Conservation (phyloP, 2,888 invertebrate genomes). For the Mycalesis mineus region DNA sequence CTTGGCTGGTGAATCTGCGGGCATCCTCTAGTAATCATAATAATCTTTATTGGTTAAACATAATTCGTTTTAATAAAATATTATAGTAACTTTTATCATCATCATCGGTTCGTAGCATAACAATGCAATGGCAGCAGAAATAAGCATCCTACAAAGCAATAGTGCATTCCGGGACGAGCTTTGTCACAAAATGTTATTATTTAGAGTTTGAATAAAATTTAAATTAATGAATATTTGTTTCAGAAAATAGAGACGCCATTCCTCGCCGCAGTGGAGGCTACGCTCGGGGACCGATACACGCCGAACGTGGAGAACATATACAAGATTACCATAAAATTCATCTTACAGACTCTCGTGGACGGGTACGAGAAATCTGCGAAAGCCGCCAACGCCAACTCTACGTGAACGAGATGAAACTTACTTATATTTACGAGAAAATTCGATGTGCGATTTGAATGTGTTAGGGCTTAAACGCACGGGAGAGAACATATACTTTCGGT, state of each 20-base stretch:
- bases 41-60: too few species aligned
- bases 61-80: too few species aligned
- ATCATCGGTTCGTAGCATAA: too few species aligned
- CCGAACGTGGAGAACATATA: slow-evolving; percentile 94
- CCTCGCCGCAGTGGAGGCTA: slow-evolving; percentile 89
- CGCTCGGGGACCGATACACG: slow-evolving; percentile 92
- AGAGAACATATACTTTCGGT: too few species aligned
- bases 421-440: slow-evolving; percentile 1
- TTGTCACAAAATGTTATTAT: too few species aligned
- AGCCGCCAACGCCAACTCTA: slow-evolving; percentile 40
- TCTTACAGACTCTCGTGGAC: slow-evolving; percentile 89
- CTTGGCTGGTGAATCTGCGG: too few species aligned
- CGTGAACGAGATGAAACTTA: slow-evolving; percentile 37
- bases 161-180: too few species aligned
- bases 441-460: neutral
- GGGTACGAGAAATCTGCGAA: slow-evolving; percentile 82
- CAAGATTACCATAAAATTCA: slow-evolving; percentile 93
- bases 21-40: too few species aligned
- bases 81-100: too few species aligned
- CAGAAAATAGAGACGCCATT: slow-evolving; percentile 96
- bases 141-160: too few species aligned
- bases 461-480: neutral
- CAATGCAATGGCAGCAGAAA: too few species aligned
- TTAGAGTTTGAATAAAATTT: too few species aligned
- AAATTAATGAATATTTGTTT: slow-evolving; percentile 39